Evolutionary conservation across 64 coral and sea anemone species (phyloP), one percentile per base, ranked within the genome.

Genomic region (Pocillopora damicornis): DNA sequence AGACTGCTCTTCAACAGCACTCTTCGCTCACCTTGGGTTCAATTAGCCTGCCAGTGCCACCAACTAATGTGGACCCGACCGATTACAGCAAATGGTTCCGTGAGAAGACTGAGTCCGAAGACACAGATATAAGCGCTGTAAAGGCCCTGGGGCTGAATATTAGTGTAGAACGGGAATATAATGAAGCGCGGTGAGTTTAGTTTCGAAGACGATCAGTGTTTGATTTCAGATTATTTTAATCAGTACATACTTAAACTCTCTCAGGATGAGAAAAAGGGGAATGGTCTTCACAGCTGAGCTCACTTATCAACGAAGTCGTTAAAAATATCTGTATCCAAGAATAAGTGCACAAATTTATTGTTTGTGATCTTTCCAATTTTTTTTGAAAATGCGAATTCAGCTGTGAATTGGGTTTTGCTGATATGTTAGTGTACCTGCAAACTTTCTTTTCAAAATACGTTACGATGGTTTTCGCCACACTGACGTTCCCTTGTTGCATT

Each of bases 51-150:
- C 96, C 96, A 37, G 87, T 98, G n/a, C 95, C 95, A 37, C 92
- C 96, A 6, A 82, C 91, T 23, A 98, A 98, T 66, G 90, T 98
- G 23, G 96, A 98, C 58, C 96, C 96, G 9, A 36, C 75, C 38
- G 92, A 98, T 17, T 98, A 98, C 65, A 85, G 85, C 22, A 73
- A 81, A 35, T 98, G 96, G 96, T 98, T 98, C 51, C 86, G 82
- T 11, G 96, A 98, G 58, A 98, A 98, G 78, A 89, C 88, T 63
- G 74, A 45, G 23, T 68, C 86, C 17, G 96, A 92, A 9, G 75
- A 69, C 58, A 71, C 16, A 23, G 87, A 87, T 34, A 13, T 87
- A 38, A 67, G 88, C 37, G 36, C 75, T 30, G 77, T 89, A 1
- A 88, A 66, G 56, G 96, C 90, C 17, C 76, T 98, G 73, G 87